A percentile compares a stretch with the other conserved stretches of the same genome.
These are phyloP conservation scores for Holothuria glaberrima DNA, from an alignment of 35 echinoderm and acorn worm species.

Conservation along the genomic window DNA sequence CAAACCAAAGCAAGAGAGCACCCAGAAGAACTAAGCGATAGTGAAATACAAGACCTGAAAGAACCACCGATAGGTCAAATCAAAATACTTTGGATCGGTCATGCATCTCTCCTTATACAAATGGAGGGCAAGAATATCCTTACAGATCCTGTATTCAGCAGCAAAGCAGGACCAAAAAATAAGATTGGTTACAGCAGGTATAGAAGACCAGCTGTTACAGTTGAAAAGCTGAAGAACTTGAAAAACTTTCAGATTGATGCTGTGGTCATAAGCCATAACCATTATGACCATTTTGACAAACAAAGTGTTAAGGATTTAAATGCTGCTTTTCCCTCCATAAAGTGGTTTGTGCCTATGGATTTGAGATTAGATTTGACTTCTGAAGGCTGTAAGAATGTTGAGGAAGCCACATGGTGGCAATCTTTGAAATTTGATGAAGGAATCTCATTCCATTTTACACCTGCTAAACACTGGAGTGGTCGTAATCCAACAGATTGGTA, in stretches of 20 bases:
- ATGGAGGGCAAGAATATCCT: conserved; percentile 33
- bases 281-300: conserved; percentile 47
- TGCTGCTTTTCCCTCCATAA: neutral
- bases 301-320: neutral
- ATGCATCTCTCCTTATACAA: conserved; percentile 46
- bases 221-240: neutral
- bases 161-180: neutral
- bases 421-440: neutral
- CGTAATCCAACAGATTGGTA: conserved; percentile 19
- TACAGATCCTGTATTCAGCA: conserved; percentile 37
- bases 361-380: neutral
- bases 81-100: conserved; percentile 38
- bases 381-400: neutral
- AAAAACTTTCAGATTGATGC: conserved; percentile 8
- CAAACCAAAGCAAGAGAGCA: neutral
- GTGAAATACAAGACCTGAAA: neutral
- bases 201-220: neutral
- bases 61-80: neutral
- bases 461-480: conserved; percentile 60
- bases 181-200: neutral
- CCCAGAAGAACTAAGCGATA: neutral
- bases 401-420: conserved; percentile 8
- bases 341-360: conserved; percentile 31
- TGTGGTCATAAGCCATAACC: conserved; percentile 44
- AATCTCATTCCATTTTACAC: conserved; percentile 31